A percentile compares a stretch with the other conserved stretches of the same genome.
These are phyloP conservation scores for Aphelocoma californica DNA, from an alignment of 2,797 vertebrate genomes.

Conservation along the genomic window DNA sequence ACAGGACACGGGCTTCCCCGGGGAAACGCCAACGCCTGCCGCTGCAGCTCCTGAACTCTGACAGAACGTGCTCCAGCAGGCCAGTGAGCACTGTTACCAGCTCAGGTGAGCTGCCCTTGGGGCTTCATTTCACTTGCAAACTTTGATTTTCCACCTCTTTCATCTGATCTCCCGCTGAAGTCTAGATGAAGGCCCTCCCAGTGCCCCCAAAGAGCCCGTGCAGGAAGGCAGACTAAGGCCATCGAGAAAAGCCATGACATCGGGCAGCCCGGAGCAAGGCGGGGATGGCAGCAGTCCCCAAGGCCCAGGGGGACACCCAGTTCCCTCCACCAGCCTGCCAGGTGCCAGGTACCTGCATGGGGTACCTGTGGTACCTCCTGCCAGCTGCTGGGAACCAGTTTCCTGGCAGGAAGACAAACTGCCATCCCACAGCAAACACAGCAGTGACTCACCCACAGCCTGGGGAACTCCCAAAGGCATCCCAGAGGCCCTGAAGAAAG, in stretches of 20 bases:
- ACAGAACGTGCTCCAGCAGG: neutral
- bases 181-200: accelerated
- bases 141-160: neutral
- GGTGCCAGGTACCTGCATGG: neutral
- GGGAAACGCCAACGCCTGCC: accelerated
- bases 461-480: neutral
- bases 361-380: neutral
- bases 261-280: accelerated
- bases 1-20: accelerated
- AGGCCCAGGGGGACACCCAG: neutral
- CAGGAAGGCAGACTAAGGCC: neutral
- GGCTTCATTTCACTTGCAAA: neutral
- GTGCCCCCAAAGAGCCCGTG: accelerated
- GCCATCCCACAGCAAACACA: neutral
- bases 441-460: neutral
- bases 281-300: neutral
- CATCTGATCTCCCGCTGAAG: neutral
- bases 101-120: neutral
- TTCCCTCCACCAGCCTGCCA: neutral
- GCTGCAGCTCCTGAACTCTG: neutral
- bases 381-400: neutral
- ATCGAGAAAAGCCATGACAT: accelerated
- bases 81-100: neutral
- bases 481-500: neutral
- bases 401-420: neutral